Evolutionary conservation across 2,888 invertebrate genomes (phyloP), one percentile per base, ranked within the genome.

Genomic region (Agonopterix heracliana): DNA sequence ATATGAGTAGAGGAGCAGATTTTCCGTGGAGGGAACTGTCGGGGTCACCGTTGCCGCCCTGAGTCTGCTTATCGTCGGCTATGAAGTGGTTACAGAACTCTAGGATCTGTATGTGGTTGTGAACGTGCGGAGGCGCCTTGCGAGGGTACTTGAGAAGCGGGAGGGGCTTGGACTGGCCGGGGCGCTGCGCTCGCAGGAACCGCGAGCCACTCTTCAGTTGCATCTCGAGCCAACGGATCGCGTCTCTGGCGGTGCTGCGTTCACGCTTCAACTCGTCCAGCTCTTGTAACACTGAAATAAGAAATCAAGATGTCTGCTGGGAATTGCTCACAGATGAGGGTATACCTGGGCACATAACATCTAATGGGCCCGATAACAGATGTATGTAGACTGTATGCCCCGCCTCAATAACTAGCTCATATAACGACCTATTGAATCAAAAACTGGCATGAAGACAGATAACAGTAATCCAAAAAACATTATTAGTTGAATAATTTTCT

Each of bases 141-240:
- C 82, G 75, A 3, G 87, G 85, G 47, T 79, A 79, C 53, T 81
- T 82, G 41, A 87, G 77, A 89, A 93, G 66, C 1, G 86, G 93
- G 34, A 96, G 82, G 1, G 94, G 89, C 45, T 93, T 88, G 26
- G 93, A 91, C 79, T 98, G 97, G 52, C 95, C 94, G 12, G 94
- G 92, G 14, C 96, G 92, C 81, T 98, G 98, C 0, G 96, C 94
- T 59, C 96, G 91, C 65, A 98, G 90, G 75, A 94, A 97, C 56
- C 97, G 91, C 63, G 96, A 96, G 9, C 98, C 98, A 55, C 93
- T 93, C 59, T 93, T 93, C 57, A 98, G 92, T 72, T 97, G 96
- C 38, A 91, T 89, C 80, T 98, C 98, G 56, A 98, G 86, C 97
- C 97, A 98, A 59, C 98, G 94, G 52, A 97, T 98, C 3, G 96